Evolutionary conservation across 1,140 invertebrate species (phyloP), one percentile per base, ranked within the genome.

Genomic region (Lordiphosa stackelbergi): DNA sequence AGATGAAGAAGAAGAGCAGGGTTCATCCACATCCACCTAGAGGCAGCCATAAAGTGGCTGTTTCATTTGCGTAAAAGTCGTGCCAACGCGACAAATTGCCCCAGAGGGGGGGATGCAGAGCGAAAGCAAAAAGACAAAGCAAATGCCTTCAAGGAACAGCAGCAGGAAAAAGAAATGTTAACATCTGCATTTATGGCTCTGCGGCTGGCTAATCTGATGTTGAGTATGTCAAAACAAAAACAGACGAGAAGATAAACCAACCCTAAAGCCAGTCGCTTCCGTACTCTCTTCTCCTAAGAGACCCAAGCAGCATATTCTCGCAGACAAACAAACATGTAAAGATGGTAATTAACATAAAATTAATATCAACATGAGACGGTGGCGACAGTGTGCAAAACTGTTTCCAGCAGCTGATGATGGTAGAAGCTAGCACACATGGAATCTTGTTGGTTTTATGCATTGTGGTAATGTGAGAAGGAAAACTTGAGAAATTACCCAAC

Each of bases 101-200:
- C 59, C 60, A 71, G 53, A 63, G 59, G 58, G 42, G 48, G 34
- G 52, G 43, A 40, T 24, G 35, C 8, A 41, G 7, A 11, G 16
- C 2, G 28, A 31, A 8, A 12, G 54, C 69, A 52, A 28, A 55
- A 74, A 74, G 69, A 81, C 75, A 79, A 79, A 81, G 71, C 53
- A 58, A 74, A 81, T 74, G 70, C 66, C 75, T 66, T 53, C 46
- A 58, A 68, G 74, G 55, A 53, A 16, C 9, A 19, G 66, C n/a
- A 53, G 42, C 4, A 53, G 38, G 41, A 24, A 40, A 75, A 56
- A 72, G 60, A 83, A 83, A 83, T 83, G 77, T 83, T 59, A 77
- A 74, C 77, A 83, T 83, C 77, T 83, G 77, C 77, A 83, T 83
- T 83, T 83, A 83, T 83, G 77, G 77, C 77, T 83, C 73, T 83